These are phyloP conservation scores for Hydropsyche tenuis DNA, from an alignment of 1,140 invertebrate species.

Conservation along the genomic window DNA sequence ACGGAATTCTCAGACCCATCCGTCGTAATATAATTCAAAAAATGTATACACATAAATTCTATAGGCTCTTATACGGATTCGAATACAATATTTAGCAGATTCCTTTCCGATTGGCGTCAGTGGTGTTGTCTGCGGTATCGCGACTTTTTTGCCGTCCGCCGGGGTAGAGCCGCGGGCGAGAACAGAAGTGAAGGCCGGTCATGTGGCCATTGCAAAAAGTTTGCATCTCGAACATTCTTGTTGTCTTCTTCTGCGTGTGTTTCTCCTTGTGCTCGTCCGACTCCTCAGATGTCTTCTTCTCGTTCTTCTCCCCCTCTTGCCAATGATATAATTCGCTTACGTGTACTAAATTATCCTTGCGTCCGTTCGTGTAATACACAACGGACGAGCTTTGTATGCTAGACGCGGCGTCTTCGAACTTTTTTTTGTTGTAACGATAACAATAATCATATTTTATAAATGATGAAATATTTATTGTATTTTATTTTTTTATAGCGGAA, in stretches of 20 bases:
- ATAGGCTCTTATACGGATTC: too few species aligned
- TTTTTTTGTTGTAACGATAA: not conserved
- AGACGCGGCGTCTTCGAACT: not conserved
- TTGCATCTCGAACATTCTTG: conserved; percentile 20
- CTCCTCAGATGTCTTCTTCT: not conserved
- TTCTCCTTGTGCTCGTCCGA: too few species aligned
- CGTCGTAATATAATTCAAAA: too few species aligned
- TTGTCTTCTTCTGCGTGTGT: too few species aligned
- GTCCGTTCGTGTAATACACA: not conserved
- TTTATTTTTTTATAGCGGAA: too few species aligned
- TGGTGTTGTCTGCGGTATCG: too few species aligned
- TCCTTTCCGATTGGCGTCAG: too few species aligned
- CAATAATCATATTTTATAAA: too few species aligned
- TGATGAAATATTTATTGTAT: too few species aligned
- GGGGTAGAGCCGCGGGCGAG: conserved; percentile 13
- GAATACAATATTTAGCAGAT: too few species aligned
- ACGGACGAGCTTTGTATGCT: not conserved
- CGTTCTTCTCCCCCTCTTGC: not conserved
- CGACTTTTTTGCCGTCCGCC: not conserved
- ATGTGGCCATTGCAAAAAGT: conserved; percentile 14
- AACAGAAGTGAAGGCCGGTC: conserved; percentile 20
- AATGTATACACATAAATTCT: too few species aligned
- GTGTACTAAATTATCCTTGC: conserved; percentile 3
- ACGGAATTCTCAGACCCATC: too few species aligned
- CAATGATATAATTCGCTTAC: conserved; percentile 20